These are phyloP conservation scores for Pristionchus japonicus DNA, from an alignment of 2,888 invertebrate species.

Conservation along the genomic window DNA sequence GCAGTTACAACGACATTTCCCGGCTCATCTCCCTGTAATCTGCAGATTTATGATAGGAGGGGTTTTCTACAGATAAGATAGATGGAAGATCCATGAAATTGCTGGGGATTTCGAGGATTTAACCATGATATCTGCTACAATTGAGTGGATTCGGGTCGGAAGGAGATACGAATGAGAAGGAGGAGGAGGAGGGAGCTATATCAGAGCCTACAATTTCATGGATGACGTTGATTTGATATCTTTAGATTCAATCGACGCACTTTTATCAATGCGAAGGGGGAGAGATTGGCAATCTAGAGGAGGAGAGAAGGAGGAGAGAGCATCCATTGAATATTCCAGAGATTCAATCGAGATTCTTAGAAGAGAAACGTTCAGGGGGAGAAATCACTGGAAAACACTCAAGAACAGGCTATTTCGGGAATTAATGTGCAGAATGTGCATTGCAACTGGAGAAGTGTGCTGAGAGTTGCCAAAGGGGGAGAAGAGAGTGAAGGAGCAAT, in stretches of 20 bases:
- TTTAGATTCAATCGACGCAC: conserved; percentile 17
- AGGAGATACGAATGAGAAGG: background rate
- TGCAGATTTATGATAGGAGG: background rate
- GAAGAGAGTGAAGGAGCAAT: background rate
- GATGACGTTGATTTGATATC: conserved; percentile 19
- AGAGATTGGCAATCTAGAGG: background rate
- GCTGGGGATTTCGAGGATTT: background rate
- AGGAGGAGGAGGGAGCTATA: background rate
- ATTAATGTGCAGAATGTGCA: background rate
- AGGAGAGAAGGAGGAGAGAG: background rate
- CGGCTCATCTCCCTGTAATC: background rate
- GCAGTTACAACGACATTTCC: background rate
- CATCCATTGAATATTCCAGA: conserved; percentile 19
- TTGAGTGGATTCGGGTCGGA: background rate
- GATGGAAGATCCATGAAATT: background rate
- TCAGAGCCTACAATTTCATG: background rate
- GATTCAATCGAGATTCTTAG: background rate
- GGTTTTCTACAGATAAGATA: background rate
- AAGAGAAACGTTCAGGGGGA: background rate
- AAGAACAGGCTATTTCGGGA: background rate
- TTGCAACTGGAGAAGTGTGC: background rate
- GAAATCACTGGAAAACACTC: background rate
- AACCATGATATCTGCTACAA: background rate
- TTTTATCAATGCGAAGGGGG: background rate
- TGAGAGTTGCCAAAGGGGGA: background rate